phyloP scores from a whole-genome alignment of 2,888 invertebrate species.

The Camponotus fellah region DNA sequence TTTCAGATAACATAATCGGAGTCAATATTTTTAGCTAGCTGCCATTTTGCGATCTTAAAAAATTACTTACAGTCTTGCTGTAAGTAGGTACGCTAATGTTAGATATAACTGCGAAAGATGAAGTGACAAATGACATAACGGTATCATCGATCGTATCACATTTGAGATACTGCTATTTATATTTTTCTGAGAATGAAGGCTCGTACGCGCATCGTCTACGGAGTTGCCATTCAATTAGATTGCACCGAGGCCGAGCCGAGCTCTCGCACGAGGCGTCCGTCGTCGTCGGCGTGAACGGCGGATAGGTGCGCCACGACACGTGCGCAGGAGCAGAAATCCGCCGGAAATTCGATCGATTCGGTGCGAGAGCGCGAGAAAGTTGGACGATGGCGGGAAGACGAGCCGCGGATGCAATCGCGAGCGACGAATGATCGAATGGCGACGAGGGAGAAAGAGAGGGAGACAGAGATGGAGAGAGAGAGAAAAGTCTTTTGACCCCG shows the following conservation, averaged over 20 bases:
- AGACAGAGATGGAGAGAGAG: background rate
- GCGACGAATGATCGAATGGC: constrained; percentile 34
- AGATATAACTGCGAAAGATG: background rate
- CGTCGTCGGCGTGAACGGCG: constrained; percentile 16
- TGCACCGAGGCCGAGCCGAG: constrained; percentile 27
- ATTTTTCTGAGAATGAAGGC: constrained; percentile 60
- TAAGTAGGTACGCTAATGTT: background rate
- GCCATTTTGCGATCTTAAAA: too few species aligned
- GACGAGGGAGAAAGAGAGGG: background rate
- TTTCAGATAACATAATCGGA: too few species aligned
- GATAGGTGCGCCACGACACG: constrained; percentile 73
- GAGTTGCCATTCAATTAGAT: constrained; percentile 40
- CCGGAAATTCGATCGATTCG: constrained; percentile 75
- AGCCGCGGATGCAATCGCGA: constrained; percentile 63
- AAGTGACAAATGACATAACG: background rate
- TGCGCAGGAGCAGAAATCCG: constrained; percentile 74
- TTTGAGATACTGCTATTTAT: constrained; percentile 51
- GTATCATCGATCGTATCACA: constrained; percentile 3
- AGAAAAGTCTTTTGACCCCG: constrained; percentile 75
- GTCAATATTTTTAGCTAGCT: too few species aligned
- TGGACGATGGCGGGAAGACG: constrained; percentile 64
- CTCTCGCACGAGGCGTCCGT: constrained; percentile 24
- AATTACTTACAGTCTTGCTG: too few species aligned
- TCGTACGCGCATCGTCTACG: constrained; percentile 52
- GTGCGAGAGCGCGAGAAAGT: constrained; percentile 61